These are phyloP conservation scores for Rhadina sibilatrix DNA, from an alignment of 2,113 vertebrate species.

Conservation along the genomic window DNA sequence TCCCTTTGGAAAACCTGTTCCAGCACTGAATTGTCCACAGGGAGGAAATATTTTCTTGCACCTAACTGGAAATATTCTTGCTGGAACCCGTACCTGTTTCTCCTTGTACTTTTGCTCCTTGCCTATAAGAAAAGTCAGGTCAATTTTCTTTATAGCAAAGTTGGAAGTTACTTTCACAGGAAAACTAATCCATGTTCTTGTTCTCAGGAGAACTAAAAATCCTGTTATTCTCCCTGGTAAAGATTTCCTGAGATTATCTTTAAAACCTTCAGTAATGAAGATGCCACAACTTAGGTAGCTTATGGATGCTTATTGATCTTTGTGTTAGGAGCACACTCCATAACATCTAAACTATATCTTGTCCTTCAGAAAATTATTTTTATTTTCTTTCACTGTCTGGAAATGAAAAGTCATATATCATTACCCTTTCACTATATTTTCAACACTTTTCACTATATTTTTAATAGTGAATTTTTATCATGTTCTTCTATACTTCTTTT, in stretches of 20 bases:
- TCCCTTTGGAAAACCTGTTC: not conserved
- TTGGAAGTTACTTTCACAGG: not conserved
- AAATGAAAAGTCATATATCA: not conserved
- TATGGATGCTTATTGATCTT: not conserved
- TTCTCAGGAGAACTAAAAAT: not conserved
- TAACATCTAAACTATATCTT: not conserved
- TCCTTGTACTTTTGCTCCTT: not conserved
- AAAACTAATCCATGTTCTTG: not conserved
- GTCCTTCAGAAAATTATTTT: not conserved
- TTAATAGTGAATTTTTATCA: not conserved
- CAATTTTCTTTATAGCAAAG: not conserved
- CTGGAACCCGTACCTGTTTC: fast-evolving
- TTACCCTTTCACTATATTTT: not conserved
- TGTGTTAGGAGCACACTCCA: not conserved
- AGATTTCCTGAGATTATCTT: not conserved
- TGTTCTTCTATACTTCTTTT: not conserved
- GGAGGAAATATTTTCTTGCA: not conserved
- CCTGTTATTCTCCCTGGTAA: not conserved
- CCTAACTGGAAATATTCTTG: not conserved
- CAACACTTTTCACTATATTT: not conserved
- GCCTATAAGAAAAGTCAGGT: not conserved
- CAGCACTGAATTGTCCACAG: fast-evolving
- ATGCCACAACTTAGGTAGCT: not conserved
- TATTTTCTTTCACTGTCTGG: not conserved
- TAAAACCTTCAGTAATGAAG: not conserved